Evolutionary conservation across 2,797 vertebrate genomes (phyloP), one percentile per base, ranked within the genome.

Genomic region (Microchirus variegatus): DNA sequence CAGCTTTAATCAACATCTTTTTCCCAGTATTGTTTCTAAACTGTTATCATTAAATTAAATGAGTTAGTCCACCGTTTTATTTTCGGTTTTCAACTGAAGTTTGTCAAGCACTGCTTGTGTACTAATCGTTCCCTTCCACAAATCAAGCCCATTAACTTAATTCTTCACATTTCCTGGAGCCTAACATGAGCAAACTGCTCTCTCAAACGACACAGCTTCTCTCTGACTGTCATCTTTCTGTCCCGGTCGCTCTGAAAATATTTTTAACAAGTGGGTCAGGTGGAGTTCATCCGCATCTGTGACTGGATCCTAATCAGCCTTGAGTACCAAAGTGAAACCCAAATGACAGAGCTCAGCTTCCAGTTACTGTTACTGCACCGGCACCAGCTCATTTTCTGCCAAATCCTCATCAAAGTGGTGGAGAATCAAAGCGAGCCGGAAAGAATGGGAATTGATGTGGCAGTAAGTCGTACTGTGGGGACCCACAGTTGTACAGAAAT

Each of bases 401-500:
- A 87, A 87, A 82, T 73, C 71, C 70, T 62, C 73, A 72, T 83
- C 67, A 82, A 80, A 84, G 74, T 78, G 62, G 52, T 72, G 48
- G 48, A 55, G 63, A 81, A 77, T 80, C 69, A 82, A 80, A 85
- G 76, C 17, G 16, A 15, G 69, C 53, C 12, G 75, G 64, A 79
- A 71, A 82, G 71, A 85, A 85, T 68, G 38, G 52, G 68, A 82
- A 82, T 82, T 80, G 55, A 77, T 77, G 74, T 38, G 4, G 48
- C 63, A 61, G 38, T 74, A 53, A 76, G 56, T 83, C 43, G 31
- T 65, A 64, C 77, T 70, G 70, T 80, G 77, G 78, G 70, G 87
- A 80, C 58, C 64, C 31, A 73, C 54, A 78, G 67, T 73, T 67
- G 63, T 49, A 51, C 77, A 62, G 49, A 79, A 77, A 76, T 75